Evolutionary conservation across 2,888 invertebrate genomes (phyloP).

Genomic region (Caenorhabditis sp.): DNA sequence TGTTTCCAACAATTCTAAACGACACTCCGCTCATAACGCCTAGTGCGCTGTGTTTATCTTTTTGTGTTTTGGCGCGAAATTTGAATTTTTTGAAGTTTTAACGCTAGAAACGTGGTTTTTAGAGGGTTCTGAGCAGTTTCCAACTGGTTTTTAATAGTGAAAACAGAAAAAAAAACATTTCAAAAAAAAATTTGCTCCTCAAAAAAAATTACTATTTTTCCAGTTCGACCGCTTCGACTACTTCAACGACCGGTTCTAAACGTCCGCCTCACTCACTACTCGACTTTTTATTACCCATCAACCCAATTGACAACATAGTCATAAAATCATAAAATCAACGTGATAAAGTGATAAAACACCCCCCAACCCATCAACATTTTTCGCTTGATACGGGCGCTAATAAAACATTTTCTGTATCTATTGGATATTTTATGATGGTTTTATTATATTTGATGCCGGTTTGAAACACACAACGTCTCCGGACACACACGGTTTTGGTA

Average conservation of each 20-base stretch:
- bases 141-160: too few species aligned
- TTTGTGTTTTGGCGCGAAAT: too few species aligned
- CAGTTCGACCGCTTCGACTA: constrained; percentile 71
- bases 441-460: not conserved
- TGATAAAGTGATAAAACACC: constrained; percentile 14
- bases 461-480: too few species aligned
- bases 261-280: not conserved
- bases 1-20: too few species aligned
- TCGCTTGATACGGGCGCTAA: constrained; percentile 32
- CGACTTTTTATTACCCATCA: not conserved
- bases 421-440: not conserved
- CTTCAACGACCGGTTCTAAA: constrained; percentile 68
- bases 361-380: constrained; percentile 5
- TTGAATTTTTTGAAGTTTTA: too few species aligned
- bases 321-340: not conserved
- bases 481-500: too few species aligned
- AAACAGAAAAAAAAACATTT: too few species aligned
- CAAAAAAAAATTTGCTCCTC: too few species aligned
- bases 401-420: constrained; percentile 14
- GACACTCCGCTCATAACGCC: too few species aligned
- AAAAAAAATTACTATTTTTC: constrained; percentile 17
- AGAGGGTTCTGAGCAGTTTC: too few species aligned
- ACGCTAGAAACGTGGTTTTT: too few species aligned
- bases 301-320: not conserved
- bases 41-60: too few species aligned